A percentile compares a stretch with the other conserved stretches of the same genome.
Evolutionary conservation across 37 sponge, comb jelly and placozoan genomes (phyloP).

Genomic region (Petrosia ficiformis): DNA sequence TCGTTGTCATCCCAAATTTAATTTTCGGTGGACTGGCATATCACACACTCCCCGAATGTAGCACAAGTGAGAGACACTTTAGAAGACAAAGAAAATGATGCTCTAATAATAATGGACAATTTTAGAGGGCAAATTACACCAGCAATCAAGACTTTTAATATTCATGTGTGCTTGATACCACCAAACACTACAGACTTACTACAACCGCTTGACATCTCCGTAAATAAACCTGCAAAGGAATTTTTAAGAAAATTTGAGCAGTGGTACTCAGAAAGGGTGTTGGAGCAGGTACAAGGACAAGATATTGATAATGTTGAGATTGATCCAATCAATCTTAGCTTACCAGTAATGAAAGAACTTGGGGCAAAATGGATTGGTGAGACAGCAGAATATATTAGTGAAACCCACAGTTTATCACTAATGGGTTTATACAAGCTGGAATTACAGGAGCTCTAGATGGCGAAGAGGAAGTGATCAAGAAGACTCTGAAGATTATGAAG

Average conservation of each 20-base stretch:
- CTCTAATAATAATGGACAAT: conserved; percentile 40
- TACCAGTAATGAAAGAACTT: neutral
- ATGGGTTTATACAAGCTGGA: neutral
- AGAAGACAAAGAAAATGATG: neutral
- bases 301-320: conserved; percentile 15
- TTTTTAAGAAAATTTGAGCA: conserved; percentile 34
- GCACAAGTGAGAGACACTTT: too few species aligned
- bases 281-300: conserved; percentile 18
- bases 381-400: neutral
- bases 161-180: conserved; percentile 43
- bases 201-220: conserved; percentile 58
- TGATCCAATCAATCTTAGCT: too few species aligned
- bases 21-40: conserved; percentile 57
- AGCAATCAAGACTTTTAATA: conserved; percentile 13
- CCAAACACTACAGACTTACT: conserved; percentile 49
- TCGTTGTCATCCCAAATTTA: too few species aligned
- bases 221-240: conserved; percentile 66
- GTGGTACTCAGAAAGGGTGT: conserved; percentile 49
- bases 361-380: neutral
- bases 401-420: neutral
- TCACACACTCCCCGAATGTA: conserved; percentile 50
- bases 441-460: neutral
- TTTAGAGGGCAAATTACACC: conserved; percentile 22
- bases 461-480: too few species aligned
- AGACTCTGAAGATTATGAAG: too few species aligned